These are phyloP conservation scores for Zosterops lateralis DNA, from an alignment of 2,113 vertebrate genomes.

Conservation along the genomic window DNA sequence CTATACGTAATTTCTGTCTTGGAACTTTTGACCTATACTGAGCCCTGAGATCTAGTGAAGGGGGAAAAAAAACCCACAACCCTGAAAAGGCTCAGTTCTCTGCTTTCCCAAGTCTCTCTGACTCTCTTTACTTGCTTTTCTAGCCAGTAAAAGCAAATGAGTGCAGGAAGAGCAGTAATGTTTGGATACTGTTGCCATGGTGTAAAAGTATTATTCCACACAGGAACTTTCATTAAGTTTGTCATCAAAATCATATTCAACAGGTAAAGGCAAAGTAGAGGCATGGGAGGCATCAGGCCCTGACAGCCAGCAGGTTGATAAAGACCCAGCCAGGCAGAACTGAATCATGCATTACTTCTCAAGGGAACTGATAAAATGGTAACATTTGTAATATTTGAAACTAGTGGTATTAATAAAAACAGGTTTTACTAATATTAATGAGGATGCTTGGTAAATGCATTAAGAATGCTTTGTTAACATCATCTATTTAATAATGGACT, in stretches of 20 bases:
- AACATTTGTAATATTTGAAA: not conserved
- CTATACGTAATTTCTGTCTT: not conserved
- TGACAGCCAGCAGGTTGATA: not conserved
- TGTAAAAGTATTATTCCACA: conserved; percentile 17
- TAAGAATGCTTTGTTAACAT: conserved; percentile 29
- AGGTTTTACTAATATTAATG: not conserved
- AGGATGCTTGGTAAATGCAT: not conserved
- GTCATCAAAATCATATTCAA: not conserved
- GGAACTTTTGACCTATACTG: not conserved
- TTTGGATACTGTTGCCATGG: not conserved
- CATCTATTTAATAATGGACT: conserved; percentile 11
- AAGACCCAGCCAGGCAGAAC: not conserved
- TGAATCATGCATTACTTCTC: not conserved
- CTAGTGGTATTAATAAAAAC: not conserved
- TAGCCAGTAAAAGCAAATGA: not conserved
- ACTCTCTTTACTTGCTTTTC: not conserved
- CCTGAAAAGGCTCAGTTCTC: not conserved
- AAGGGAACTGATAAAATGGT: not conserved
- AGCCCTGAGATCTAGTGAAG: not conserved
- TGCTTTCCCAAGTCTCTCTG: not conserved
- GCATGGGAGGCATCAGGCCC: not conserved
- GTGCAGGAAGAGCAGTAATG: not conserved
- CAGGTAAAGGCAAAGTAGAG: not conserved
- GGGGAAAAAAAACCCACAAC: not conserved
- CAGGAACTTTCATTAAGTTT: not conserved